Evolutionary conservation across 2,113 vertebrate genomes (phyloP).

Genomic region (Cranoglanis bouderius): DNA sequence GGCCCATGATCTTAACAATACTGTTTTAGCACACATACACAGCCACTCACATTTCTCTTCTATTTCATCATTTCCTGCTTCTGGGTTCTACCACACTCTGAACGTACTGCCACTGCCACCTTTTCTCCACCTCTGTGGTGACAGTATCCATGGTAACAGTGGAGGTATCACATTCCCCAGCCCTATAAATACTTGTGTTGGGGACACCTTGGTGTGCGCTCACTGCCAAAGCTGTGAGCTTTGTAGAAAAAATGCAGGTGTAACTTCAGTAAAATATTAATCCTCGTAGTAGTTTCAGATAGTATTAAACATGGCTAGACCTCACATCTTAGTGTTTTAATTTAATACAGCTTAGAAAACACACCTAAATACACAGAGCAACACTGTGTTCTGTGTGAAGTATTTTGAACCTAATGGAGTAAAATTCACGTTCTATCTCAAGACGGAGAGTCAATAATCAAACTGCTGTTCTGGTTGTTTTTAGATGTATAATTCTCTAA

Average conservation of each 20-base stretch:
- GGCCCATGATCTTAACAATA: conserved; percentile 13
- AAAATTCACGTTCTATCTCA: neutral
- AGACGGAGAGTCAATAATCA: neutral
- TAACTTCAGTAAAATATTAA: neutral
- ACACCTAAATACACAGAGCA: neutral
- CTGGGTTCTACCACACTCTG: conserved; percentile 39
- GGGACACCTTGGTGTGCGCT: conserved; percentile 71
- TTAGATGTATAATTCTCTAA: neutral
- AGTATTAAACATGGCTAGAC: conserved; percentile 1
- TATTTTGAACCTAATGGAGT: neutral
- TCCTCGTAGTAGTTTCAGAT: neutral
- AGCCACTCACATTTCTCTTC: conserved; percentile 43
- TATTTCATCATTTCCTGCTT: conserved; percentile 55
- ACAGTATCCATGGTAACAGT: conserved; percentile 80
- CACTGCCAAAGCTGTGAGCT: conserved; percentile 35
- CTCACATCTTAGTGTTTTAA: neutral
- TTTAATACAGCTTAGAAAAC: neutral
- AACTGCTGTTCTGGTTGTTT: neutral
- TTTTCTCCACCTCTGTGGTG: conserved; percentile 66
- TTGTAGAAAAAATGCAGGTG: neutral
- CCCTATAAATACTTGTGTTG: conserved; percentile 76
- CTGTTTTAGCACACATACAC: neutral
- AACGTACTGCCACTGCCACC: conserved; percentile 39
- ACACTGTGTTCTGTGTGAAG: neutral
- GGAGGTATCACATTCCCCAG: conserved; percentile 74